Evolutionary conservation across 2,113 vertebrate species (phyloP).

Genomic region (Colinus virginianus): DNA sequence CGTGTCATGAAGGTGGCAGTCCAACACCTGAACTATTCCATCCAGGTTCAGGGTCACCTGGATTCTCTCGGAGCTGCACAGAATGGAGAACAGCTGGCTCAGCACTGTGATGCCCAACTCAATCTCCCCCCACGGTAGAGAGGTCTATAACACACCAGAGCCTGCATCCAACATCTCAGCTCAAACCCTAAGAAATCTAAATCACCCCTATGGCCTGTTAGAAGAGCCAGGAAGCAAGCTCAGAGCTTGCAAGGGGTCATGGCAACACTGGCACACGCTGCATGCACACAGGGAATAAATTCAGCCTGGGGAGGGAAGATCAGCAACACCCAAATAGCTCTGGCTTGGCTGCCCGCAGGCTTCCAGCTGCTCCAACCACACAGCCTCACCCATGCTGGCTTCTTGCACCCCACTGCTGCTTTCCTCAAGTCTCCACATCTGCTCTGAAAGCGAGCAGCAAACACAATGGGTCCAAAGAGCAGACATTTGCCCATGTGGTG

Average conservation of each 20-base stretch:
- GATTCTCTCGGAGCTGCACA: constrained; percentile 77
- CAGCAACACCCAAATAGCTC: neutral
- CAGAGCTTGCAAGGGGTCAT: neutral
- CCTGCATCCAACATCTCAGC: neutral
- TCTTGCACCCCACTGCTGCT: neutral
- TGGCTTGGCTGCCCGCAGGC: neutral
- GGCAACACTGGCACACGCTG: neutral
- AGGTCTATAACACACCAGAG: neutral
- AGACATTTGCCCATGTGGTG: neutral
- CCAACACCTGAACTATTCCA: constrained; percentile 94
- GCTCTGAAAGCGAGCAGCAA: neutral
- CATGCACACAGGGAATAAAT: neutral
- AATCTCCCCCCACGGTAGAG: accelerated
- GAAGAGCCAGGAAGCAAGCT: neutral
- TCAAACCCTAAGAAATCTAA: neutral
- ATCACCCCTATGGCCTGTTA: too few relatives aligned
- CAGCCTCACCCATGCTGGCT: neutral
- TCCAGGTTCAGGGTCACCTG: constrained; percentile 92
- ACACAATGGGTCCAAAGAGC: neutral
- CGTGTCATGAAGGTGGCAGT: constrained; percentile 90
- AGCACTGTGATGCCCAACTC: neutral
- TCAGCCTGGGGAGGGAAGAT: neutral
- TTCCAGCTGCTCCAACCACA: neutral
- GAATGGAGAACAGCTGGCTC: neutral
- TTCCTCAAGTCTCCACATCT: too few relatives aligned